Base-by-base conservation (phyloP, 2,797 vertebrate genomes). In the Hirundo rustica region DNA sequence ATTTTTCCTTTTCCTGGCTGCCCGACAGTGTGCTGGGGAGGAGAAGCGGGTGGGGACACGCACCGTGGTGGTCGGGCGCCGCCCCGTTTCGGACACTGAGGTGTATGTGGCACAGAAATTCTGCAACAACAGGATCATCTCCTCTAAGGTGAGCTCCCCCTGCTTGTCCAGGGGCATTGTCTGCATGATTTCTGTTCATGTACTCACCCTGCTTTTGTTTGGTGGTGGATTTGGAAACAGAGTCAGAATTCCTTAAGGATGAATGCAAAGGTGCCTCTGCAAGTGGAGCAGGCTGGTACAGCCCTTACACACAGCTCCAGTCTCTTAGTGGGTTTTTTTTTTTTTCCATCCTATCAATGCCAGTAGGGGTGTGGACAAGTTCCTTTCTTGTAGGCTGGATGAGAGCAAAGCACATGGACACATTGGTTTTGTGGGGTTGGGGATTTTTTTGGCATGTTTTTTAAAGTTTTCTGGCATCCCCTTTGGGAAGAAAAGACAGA, bases 121-220 rank as follows among this genome's bases (percentile, higher is more conserved):
- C 98, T 99, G 99, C 75, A 98, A 99, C 97, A 99, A 99, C 97
- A 99, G 98, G 97, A 99, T 99, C 26, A 98, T 99, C 94, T 99
- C 99, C 70, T 99, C 99, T 92, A 99, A 99, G 99, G 99, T 99
- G 98, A 98, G 98, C 89, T 51, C 10, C 4, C 34, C 66, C 16
- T 3, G 5, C 44, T n/a, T 5, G 3, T 57, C 54, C 53, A 6
- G 30, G 53, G 53, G 12, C 30, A 32, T 32, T 30, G 3, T 20
- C 29, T 30, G 13, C 53, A 6, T 14, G 54, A 14, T n/a, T 34
- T 8, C 55, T 57, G 45, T 50, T 71, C 0, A 0, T 19, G 4
- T 20, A 0, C 58, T 45, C 61, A 26, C 18, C 44, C 53, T 72
- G 26, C 1, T 14, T 14, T 32, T 21, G 5, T 40, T 17, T 20